Evolutionary conservation across 92 coral and sea anemone genomes (phyloP), one percentile per base, ranked within the genome.

Genomic region (Bergia puertoricense): DNA sequence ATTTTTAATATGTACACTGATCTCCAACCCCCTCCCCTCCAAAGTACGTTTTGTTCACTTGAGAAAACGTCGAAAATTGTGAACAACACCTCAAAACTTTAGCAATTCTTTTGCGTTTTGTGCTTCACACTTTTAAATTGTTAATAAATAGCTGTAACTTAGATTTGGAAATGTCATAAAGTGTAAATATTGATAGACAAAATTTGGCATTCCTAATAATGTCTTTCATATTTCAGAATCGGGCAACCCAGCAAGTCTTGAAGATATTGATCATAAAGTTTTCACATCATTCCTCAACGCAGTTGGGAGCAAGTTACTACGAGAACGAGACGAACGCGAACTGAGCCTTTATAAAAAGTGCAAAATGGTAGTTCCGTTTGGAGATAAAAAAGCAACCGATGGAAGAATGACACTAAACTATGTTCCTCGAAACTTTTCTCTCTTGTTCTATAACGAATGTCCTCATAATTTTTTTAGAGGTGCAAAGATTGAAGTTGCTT

Each of bases 401-500:
- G 90, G 86, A 48, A 44, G 18, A 42, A 76, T 94, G 9, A 48
- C 6, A 45, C 78, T 85, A 72, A 86, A 44, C 18, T 86, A 44
- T 39, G 93, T 82, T 20, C 96, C 96, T 10, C 76, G 90, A 67
- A 92, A 92, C 75, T 91, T 94, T 46, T 93, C 93, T 22, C 88
- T 94, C 0, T 59, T 94, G 37, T 90, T 94, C 89, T 94, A 92
- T 50, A 89, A 90, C 66, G 77, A 79, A 56, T n/a, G 46, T 9
- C 96, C 96, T 5, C 92, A 92, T 77, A 40, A 75, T 22, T 92
- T 78, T 85, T 90, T 92, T 77, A 81, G 80, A 10, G 93, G 96
- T 36, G 96, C 96, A 81, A 92, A 83, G 85, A 90, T 93, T 68
- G 94, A 94, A 90, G 93, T 94, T 57, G 94, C 94, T 2, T 79